phyloP scores from a whole-genome alignment of 2,797 vertebrate genomes.

The Xiphorhynchus erythropygius region DNA sequence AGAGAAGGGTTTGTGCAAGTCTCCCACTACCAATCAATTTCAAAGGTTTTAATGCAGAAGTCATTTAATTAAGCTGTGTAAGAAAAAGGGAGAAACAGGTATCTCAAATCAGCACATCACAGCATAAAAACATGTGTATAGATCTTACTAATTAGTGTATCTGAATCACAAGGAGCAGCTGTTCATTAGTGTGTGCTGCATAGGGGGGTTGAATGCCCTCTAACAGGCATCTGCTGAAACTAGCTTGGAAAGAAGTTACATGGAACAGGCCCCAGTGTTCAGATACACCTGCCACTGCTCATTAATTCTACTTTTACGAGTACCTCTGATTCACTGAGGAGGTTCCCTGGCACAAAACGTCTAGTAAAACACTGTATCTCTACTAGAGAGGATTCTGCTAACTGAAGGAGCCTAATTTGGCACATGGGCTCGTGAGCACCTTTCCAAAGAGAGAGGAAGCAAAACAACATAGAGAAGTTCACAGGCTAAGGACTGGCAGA shows the following conservation, averaged over 20 bases:
- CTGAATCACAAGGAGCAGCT: background rate
- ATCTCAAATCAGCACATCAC: background rate
- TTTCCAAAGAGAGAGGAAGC: background rate
- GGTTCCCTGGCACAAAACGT: background rate
- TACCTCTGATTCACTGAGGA: background rate
- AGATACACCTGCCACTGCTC: background rate
- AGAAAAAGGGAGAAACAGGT: rapidly evolving
- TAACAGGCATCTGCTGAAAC: background rate
- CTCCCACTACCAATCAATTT: background rate
- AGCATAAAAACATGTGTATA: background rate
- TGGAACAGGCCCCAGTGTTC: background rate
- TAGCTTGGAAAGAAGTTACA: background rate
- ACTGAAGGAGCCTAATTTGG: background rate
- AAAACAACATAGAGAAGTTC: background rate
- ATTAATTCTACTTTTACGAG: background rate
- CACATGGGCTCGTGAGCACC: background rate
- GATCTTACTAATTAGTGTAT: background rate
- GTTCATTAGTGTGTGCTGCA: background rate
- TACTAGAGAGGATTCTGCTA: background rate
- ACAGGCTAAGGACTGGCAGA: background rate
- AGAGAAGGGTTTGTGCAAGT: background rate
- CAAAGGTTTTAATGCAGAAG: background rate
- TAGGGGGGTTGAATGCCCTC: background rate
- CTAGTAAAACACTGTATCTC: background rate
- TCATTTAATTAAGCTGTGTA: background rate